These are phyloP conservation scores for Cremastinae sp. DNA, from an alignment of 2,888 invertebrate genomes.

Conservation along the genomic window DNA sequence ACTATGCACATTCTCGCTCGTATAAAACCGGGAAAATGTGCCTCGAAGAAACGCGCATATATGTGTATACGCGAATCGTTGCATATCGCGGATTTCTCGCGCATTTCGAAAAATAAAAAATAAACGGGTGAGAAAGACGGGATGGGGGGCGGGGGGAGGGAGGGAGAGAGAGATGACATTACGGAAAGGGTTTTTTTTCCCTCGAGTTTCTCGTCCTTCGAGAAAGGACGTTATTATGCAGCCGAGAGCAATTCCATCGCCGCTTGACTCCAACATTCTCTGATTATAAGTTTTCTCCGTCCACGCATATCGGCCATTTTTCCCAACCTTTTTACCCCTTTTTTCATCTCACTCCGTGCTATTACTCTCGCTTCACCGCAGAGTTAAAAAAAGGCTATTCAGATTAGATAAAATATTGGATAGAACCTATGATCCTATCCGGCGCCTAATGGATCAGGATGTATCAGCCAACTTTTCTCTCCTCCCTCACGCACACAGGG, in stretches of 20 bases:
- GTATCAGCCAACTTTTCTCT: not conserved
- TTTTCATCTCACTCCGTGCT: constrained; percentile 3
- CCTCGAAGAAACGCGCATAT: constrained; percentile 39
- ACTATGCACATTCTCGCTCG: constrained; percentile 65
- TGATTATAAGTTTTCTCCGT: constrained; percentile 28
- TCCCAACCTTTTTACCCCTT: not conserved
- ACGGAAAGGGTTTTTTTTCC: constrained; percentile 43
- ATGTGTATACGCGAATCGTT: constrained; percentile 16
- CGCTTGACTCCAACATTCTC: constrained; percentile 48
- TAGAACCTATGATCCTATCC: constrained; percentile 42
- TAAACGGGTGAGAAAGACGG: not conserved
- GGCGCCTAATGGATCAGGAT: constrained; percentile 57
- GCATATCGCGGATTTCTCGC: constrained; percentile 33
- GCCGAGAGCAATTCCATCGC: constrained; percentile 32
- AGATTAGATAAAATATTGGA: constrained; percentile 51
- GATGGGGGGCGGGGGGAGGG: not conserved
- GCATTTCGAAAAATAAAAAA: constrained; percentile 8
- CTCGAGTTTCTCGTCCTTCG: constrained; percentile 3
- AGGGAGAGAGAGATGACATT: constrained; percentile 28
- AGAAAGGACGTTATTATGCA: constrained; percentile 30
- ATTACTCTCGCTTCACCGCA: not conserved
- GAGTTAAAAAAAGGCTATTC: not conserved
- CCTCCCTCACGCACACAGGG: not conserved
- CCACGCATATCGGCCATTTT: constrained; percentile 11
- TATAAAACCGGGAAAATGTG: constrained; percentile 62